Evolutionary conservation across 2,888 invertebrate genomes (phyloP).

Genomic region (Koerneria pararmatus): DNA sequence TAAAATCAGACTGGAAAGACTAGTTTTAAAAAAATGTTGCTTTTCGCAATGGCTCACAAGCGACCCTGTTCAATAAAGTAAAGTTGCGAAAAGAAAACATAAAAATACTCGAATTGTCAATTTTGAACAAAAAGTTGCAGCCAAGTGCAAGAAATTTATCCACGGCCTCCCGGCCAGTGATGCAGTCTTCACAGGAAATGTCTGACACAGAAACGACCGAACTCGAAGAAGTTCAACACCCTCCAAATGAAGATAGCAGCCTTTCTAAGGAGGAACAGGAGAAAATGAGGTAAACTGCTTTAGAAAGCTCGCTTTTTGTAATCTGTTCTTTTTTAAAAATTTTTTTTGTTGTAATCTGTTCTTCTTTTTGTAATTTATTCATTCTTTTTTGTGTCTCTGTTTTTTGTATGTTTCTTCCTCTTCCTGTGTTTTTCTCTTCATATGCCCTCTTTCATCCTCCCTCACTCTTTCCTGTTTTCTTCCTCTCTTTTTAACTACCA

Average conservation of each 20-base stretch:
- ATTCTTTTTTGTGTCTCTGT: too few species aligned
- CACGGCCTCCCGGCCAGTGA: constrained; percentile 35
- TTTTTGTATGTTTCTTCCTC: too few species aligned
- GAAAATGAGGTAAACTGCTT: constrained; percentile 41
- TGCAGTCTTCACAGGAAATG: constrained; percentile 52
- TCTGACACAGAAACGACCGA: constrained; percentile 46
- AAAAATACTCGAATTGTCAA: not conserved
- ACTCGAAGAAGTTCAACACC: constrained; percentile 23
- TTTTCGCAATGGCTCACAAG: too few species aligned
- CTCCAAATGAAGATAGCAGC: constrained; percentile 27
- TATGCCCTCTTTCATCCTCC: too few species aligned
- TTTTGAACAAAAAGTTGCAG: constrained; percentile 25
- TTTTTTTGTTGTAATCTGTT: too few species aligned
- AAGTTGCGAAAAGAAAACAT: not conserved
- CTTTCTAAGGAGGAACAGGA: constrained; percentile 58
- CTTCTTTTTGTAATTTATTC: too few species aligned
- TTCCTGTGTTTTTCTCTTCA: too few species aligned
- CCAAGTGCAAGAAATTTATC: constrained; percentile 34
- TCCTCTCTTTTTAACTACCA: not conserved
- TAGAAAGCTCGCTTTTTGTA: not conserved
- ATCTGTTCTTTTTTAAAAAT: too few species aligned
- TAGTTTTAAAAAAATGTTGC: too few species aligned
- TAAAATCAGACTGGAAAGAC: too few species aligned
- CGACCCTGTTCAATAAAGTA: too few species aligned
- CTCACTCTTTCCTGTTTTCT: too few species aligned